Evolutionary conservation across 1,140 invertebrate species (phyloP), one percentile per base, ranked within the genome.

Genomic region (Drosophila athabasca): DNA sequence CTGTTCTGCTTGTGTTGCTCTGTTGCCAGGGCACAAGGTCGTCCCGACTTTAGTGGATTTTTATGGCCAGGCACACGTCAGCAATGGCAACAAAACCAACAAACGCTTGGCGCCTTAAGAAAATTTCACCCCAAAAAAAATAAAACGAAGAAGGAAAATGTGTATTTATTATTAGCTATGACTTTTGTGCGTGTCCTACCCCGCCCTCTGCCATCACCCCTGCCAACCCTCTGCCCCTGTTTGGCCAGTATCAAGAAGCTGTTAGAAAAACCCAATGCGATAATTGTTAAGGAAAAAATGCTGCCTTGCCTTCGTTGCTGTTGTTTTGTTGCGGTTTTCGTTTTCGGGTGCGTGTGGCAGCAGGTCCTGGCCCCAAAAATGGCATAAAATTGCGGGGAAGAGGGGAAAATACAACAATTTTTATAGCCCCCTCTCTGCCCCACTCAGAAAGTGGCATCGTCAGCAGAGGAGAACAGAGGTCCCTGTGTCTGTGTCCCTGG

Each of bases 31-130:
- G 54, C 13, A 2, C 66, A 69, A 69, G 64, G 66, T 69, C 64
- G 66, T 50, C 66, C 54, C 35, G 46, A 69, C 73, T 67, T 57
- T 57, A 62, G 72, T 51, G 82, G 66, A 79, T 71, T 84, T 84
- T 83, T 84, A 85, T 81, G 82, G 83, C 11, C 78, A 73, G 75
- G 82, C 81, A 85, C 81, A 84, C 77, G 80, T 79, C 72, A 85
- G 57, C 43, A 62, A 50, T 64, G 60, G 29, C 35, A 50, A 59
- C 46, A 70, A 66, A 26, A 73, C 44, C 52, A 39, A 57, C 44
- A 24, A 35, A 13, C 22, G 13, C 29, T 35, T 43, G 51, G 31
- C 51, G 53, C 54, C 70, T 74, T 74, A 52, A 43, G 45, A 73
- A 64, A 64, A 49, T 62, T 73, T 15, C 43, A 39, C 50, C 39